Evolutionary conservation across 2,113 vertebrate genomes (phyloP).

Genomic region (Callopanchax toddi): DNA sequence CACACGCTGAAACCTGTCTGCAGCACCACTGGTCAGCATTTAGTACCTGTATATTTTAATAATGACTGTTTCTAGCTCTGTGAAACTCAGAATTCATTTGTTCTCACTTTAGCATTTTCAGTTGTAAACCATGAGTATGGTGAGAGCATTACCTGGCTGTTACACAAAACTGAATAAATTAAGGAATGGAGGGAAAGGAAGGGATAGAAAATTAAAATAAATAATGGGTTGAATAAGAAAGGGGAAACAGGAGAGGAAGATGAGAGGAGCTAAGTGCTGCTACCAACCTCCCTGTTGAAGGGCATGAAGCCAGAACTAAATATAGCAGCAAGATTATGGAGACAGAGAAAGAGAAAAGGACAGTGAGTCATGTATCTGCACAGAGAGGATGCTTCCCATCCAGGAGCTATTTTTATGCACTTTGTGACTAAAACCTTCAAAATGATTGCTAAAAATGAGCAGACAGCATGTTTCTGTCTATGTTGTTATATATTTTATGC

Average conservation of each 20-base stretch:
- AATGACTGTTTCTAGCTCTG: too few species aligned
- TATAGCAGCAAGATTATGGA: conserved; percentile 78
- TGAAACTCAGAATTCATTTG: too few species aligned
- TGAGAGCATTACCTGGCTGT: background rate
- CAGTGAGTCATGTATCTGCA: conserved; percentile 73
- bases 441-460: background rate
- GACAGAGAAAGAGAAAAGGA: conserved; percentile 53
- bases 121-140: background rate
- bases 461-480: background rate
- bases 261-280: conserved; percentile 49
- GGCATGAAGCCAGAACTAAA: conserved; percentile 77
- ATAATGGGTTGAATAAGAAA: background rate
- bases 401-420: conserved; percentile 25
- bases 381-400: conserved; percentile 45
- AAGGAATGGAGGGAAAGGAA: background rate
- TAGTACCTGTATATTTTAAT: background rate
- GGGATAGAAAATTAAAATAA: background rate
- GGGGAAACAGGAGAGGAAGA: conserved; percentile 4
- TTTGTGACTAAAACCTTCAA: conserved; percentile 1
- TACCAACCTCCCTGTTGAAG: conserved; percentile 74
- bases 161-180: too few species aligned
- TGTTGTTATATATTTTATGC: background rate
- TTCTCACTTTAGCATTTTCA: too few species aligned
- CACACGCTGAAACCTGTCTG: conserved; percentile 8
- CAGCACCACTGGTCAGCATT: background rate